phyloP scores from a whole-genome alignment of 37 sponge, comb jelly and placozoan species.

The Ianthella basta region DNA sequence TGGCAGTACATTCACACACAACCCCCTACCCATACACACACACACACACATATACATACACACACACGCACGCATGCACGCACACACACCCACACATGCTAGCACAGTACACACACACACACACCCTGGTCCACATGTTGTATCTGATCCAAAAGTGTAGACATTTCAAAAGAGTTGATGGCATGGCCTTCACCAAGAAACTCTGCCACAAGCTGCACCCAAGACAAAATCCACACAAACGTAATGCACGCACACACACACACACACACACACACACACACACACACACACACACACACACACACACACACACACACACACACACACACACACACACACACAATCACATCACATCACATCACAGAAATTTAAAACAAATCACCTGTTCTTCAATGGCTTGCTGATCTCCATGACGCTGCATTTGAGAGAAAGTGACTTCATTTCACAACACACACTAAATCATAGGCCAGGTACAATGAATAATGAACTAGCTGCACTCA shows the following conservation, averaged over 20 bases:
- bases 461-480: too few species aligned
- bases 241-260: too few species aligned
- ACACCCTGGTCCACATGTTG: conserved; percentile 30
- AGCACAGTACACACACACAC: conserved; percentile 29
- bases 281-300: neutral
- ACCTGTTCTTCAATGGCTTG: conserved; percentile 8
- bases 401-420: neutral
- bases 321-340: neutral
- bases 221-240: neutral
- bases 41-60: conserved; percentile 42
- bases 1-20: neutral
- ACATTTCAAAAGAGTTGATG: conserved; percentile 59
- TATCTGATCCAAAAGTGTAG: conserved; percentile 48
- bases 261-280: neutral
- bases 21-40: conserved; percentile 33
- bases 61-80: conserved; percentile 35
- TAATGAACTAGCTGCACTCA: too few species aligned
- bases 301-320: too few species aligned
- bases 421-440: too few species aligned
- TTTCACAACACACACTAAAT: too few species aligned
- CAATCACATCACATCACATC: too few species aligned
- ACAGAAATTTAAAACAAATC: too few species aligned
- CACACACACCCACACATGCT: conserved; percentile 18
- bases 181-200: conserved; percentile 49
- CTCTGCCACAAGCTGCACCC: conserved; percentile 56